phyloP scores from a whole-genome alignment of 2,113 vertebrate species.

The Picathartes gymnocephalus region DNA sequence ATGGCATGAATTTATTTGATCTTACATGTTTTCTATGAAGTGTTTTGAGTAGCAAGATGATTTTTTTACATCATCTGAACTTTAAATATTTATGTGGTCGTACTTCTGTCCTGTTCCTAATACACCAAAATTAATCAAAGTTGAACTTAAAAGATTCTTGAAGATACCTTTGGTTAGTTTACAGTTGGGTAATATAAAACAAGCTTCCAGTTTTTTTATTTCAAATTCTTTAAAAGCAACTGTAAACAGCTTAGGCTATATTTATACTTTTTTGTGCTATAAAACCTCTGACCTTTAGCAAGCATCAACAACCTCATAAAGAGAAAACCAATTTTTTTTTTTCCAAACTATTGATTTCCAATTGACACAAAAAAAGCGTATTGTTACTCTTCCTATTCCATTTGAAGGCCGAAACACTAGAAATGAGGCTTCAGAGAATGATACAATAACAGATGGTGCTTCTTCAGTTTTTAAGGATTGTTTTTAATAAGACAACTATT shows the following conservation, averaged over 20 bases:
- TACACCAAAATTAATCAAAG: background rate
- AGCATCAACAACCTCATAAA: background rate
- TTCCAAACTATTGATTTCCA: background rate
- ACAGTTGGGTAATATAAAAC: background rate
- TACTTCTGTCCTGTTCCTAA: background rate
- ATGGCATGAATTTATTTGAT: background rate
- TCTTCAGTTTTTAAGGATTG: background rate
- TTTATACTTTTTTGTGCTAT: background rate
- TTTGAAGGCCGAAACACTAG: background rate
- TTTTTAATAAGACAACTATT: background rate
- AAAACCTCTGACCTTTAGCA: background rate
- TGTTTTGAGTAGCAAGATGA: background rate
- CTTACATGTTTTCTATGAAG: rapidly evolving
- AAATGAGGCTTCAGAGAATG: background rate
- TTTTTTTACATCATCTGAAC: background rate
- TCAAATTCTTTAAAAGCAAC: background rate
- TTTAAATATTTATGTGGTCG: background rate
- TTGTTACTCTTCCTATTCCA: background rate
- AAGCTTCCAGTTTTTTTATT: background rate
- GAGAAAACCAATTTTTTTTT: background rate
- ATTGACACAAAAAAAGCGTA: background rate
- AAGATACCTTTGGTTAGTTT: background rate
- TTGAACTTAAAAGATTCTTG: background rate
- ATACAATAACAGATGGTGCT: background rate
- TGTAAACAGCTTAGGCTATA: background rate